Conservation (phyloP, 2,113 vertebrate species). For the Ellobius talpinus region DNA sequence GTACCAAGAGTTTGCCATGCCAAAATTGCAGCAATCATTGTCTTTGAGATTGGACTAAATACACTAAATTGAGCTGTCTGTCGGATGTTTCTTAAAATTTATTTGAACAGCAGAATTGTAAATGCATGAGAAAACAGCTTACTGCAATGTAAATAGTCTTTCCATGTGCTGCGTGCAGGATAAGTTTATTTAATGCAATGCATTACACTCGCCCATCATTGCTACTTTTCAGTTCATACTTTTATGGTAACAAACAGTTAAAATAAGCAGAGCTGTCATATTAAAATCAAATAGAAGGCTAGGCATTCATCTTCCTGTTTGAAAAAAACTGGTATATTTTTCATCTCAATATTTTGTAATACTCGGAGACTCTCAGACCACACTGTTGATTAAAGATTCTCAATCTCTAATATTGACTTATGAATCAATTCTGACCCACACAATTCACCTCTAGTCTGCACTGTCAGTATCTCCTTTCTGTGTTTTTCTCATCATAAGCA, state of each 20-base stretch:
- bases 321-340: slow-evolving; percentile 40
- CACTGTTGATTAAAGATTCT: not conserved
- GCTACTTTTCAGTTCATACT: slow-evolving; percentile 88
- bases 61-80: slow-evolving; percentile 74
- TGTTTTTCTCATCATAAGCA: not conserved
- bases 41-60: slow-evolving; percentile 70
- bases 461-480: not conserved
- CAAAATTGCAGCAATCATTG: slow-evolving; percentile 52
- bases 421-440: not conserved
- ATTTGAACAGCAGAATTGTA: slow-evolving; percentile 85
- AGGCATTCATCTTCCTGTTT: slow-evolving; percentile 52
- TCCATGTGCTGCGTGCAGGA: slow-evolving; percentile 72
- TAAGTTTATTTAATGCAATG: slow-evolving; percentile 88
- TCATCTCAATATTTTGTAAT: no score
- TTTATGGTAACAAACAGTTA: slow-evolving; percentile 88
- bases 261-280: slow-evolving; percentile 84
- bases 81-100: slow-evolving; percentile 78
- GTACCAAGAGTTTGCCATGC: slow-evolving; percentile 65
- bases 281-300: slow-evolving; percentile 82
- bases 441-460: not conserved
- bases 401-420: not conserved
- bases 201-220: slow-evolving; percentile 86
- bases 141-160: slow-evolving; percentile 87
- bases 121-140: slow-evolving; percentile 87
- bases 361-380: not conserved